A percentile compares a stretch with the other conserved stretches of the same genome.
phyloP scores from a whole-genome alignment of 2,797 vertebrate species.

The Gymnoscopelus microlampas region DNA sequence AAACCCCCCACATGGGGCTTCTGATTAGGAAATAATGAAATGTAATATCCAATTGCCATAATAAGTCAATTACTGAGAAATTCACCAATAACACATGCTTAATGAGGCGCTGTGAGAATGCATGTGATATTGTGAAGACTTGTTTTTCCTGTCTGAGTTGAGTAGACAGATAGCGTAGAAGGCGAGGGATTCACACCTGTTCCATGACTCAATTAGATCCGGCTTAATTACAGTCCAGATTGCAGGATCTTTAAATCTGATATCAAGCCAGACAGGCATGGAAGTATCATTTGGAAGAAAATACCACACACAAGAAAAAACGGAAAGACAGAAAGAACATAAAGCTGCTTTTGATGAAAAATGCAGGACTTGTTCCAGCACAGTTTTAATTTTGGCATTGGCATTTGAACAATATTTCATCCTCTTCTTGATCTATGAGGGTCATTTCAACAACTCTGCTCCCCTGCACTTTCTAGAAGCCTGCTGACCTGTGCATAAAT shows the following conservation, averaged over 20 bases:
- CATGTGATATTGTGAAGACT: slow-evolving; percentile 31
- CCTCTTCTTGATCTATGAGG: too few relatives aligned
- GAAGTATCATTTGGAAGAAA: slow-evolving; percentile 81
- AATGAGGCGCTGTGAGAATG: slow-evolving; percentile 52
- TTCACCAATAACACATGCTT: slow-evolving; percentile 66
- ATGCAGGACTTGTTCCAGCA: not conserved
- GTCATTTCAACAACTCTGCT: too few relatives aligned
- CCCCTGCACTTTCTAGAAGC: too few relatives aligned
- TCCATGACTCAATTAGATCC: slow-evolving; percentile 81
- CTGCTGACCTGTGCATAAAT: too few relatives aligned
- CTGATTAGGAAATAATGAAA: slow-evolving; percentile 76
- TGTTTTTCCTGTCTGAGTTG: slow-evolving; percentile 46
- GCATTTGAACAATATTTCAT: too few relatives aligned
- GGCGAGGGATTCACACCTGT: slow-evolving; percentile 76
- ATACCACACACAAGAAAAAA: not conserved
- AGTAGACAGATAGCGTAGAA: slow-evolving; percentile 30
- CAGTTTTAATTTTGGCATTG: too few relatives aligned
- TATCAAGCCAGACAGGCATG: slow-evolving; percentile 84
- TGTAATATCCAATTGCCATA: slow-evolving; percentile 67
- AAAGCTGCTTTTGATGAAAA: not conserved
- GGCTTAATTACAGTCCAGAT: slow-evolving; percentile 88
- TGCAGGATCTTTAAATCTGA: slow-evolving; percentile 86
- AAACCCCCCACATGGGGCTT: slow-evolving; percentile 77
- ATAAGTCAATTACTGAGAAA: slow-evolving; percentile 77
- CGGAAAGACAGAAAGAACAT: not conserved